phyloP scores from a whole-genome alignment of 2,888 invertebrate genomes.

The Oscheius sp. region DNA sequence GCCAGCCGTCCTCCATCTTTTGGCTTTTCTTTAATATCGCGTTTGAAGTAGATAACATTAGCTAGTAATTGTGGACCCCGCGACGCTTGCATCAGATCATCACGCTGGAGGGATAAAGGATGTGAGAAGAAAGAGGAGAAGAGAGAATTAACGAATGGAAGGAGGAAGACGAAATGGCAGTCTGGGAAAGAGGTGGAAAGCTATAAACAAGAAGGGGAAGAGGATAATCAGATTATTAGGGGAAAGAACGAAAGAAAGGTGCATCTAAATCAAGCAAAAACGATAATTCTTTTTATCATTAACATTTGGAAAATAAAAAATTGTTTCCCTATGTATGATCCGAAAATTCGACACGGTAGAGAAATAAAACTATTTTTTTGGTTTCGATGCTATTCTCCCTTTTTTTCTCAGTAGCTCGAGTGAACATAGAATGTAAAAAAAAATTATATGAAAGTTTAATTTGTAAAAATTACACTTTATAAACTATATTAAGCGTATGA shows the following conservation, averaged over 20 bases:
- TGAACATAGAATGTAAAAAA: too few relatives aligned
- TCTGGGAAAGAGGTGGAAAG: slow-evolving; percentile 9
- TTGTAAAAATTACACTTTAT: too few relatives aligned
- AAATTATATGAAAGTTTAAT: too few relatives aligned
- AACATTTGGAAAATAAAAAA: too few relatives aligned
- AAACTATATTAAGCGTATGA: too few relatives aligned
- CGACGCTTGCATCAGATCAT: slow-evolving; percentile 29
- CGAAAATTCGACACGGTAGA: too few relatives aligned
- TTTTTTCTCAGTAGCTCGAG: too few relatives aligned
- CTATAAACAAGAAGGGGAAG: slow-evolving; percentile 4
- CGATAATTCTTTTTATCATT: too few relatives aligned
- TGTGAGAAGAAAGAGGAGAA: slow-evolving; percentile 14
- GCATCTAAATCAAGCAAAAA: slow-evolving; percentile 11
- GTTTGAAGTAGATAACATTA: slow-evolving; percentile 34
- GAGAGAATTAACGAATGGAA: slow-evolving; percentile 16
- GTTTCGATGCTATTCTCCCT: too few relatives aligned
- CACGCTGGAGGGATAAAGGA: not conserved
- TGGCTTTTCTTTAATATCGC: not conserved
- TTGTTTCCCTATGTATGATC: too few relatives aligned
- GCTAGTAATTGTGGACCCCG: slow-evolving; percentile 31
- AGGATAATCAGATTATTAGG: slow-evolving; percentile 20
- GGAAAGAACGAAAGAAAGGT: slow-evolving; percentile 7
- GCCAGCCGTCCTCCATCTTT: not conserved
- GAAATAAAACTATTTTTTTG: too few relatives aligned
- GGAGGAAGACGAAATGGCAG: not conserved